Conservation (phyloP, 2,797 vertebrate species). For the Sebastes flavidus region DNA sequence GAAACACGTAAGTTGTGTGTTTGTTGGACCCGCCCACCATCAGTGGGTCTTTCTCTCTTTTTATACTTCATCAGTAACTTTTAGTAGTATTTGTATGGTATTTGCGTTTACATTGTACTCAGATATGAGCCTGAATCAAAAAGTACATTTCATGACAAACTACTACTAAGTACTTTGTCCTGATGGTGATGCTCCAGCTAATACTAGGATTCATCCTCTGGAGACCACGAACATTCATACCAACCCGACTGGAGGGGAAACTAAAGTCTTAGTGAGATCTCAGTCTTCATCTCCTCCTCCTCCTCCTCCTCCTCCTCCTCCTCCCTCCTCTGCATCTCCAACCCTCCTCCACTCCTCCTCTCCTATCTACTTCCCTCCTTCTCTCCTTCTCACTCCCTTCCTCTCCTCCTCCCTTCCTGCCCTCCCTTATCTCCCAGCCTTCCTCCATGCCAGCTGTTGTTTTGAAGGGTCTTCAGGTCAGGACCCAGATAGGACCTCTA, state of each 20-base stretch:
- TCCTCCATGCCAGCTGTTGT: slow-evolving; percentile 80
- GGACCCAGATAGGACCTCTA: slow-evolving; percentile 61
- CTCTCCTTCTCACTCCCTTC: slow-evolving; percentile 26
- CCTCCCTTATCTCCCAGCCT: slow-evolving; percentile 56
- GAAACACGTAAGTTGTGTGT: too few relatives aligned
- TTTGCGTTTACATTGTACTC: too few relatives aligned
- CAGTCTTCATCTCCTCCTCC: slow-evolving; percentile 6
- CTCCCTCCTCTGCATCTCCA: neutral
- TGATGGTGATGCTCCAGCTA: neutral
- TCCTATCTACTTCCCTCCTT: neutral
- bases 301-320: too few relatives aligned
- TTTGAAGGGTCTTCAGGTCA: slow-evolving; percentile 77
- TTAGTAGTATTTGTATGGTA: too few relatives aligned
- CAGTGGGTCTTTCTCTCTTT: too few relatives aligned
- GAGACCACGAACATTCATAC: neutral
- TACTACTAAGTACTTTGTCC: neutral
- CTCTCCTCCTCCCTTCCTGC: slow-evolving; percentile 28
- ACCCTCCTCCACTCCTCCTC: neutral
- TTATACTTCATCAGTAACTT: too few relatives aligned
- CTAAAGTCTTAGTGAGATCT: neutral
- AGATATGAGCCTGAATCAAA: neutral
- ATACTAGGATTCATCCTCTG: neutral
- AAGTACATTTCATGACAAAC: neutral
- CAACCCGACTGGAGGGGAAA: neutral
- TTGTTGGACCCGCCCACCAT: too few relatives aligned